Evolutionary conservation across 1,140 invertebrate genomes (phyloP).

Genomic region (Neodiprion fabricii): DNA sequence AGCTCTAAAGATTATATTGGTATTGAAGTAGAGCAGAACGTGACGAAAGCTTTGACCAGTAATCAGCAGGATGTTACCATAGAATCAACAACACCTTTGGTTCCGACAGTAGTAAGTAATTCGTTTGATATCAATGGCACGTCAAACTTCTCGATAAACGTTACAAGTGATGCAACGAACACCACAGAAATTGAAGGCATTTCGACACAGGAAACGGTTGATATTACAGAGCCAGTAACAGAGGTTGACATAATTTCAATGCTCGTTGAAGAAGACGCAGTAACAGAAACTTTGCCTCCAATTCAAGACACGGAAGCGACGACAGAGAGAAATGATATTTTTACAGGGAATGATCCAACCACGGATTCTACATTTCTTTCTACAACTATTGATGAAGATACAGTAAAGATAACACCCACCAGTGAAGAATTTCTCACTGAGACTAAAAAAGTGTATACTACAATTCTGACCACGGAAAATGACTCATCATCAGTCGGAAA

Average conservation of each 20-base stretch:
- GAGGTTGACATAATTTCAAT: conserved; percentile 3
- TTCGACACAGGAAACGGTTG: not conserved
- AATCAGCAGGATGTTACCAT: too few relatives aligned
- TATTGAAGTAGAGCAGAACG: too few relatives aligned
- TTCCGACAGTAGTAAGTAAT: not conserved
- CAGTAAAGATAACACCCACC: not conserved
- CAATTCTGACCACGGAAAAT: not conserved
- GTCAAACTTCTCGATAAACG: not conserved
- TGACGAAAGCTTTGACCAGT: too few relatives aligned
- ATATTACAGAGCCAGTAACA: not conserved
- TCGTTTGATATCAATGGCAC: not conserved
- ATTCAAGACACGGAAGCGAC: not conserved
- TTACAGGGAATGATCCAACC: too few relatives aligned
- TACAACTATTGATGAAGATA: not conserved
- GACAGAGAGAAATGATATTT: too few relatives aligned
- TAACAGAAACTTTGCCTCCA: not conserved
- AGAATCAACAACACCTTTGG: too few relatives aligned
- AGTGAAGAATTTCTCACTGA: not conserved
- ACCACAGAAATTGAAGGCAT: not conserved
- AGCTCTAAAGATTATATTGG: too few relatives aligned
- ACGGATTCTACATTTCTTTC: not conserved
- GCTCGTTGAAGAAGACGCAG: not conserved
- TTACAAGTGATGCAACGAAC: not conserved
- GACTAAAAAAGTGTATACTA: not conserved
- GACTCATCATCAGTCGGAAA: not conserved